These are phyloP conservation scores for Ostrea denselamellosa DNA, from an alignment of 1,140 invertebrate genomes.

Conservation along the genomic window DNA sequence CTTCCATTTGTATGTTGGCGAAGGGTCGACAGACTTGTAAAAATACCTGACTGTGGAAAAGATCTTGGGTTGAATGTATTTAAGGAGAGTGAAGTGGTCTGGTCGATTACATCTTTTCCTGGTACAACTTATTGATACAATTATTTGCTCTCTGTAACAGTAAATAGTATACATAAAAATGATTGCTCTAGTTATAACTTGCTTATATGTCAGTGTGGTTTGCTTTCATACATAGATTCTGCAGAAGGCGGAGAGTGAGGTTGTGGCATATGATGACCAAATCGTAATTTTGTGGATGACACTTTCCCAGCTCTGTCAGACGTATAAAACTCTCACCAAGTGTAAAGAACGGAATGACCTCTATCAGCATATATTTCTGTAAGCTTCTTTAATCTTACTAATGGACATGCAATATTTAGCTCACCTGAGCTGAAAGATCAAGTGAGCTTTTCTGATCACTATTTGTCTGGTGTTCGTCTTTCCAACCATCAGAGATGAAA, in stretches of 20 bases:
- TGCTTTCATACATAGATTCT: slow-evolving; percentile 52
- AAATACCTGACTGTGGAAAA: no score
- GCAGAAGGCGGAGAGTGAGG: slow-evolving; percentile 62
- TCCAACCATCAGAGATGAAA: no score
- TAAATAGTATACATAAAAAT: no score
- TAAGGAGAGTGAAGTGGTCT: no score
- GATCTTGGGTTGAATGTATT: no score
- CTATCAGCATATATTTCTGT: slow-evolving; percentile 63
- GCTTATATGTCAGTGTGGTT: background rate
- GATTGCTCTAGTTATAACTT: no score
- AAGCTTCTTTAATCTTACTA: slow-evolving; percentile 22
- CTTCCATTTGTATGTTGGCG: no score
- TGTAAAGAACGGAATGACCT: slow-evolving; percentile 58
- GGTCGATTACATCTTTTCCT: no score
- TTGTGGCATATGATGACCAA: slow-evolving; percentile 61
- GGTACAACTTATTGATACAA: no score
- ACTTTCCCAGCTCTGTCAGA: slow-evolving; percentile 59
- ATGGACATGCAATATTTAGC: background rate
- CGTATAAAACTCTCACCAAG: slow-evolving; percentile 54
- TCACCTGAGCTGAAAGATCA: background rate
- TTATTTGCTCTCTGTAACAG: no score
- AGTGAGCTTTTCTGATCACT: background rate
- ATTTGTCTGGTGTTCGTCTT: background rate
- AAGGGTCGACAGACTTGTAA: no score
- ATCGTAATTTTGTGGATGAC: slow-evolving; percentile 65